Evolutionary conservation across 92 coral and sea anemone genomes (phyloP), one percentile per base, ranked within the genome.

Genomic region (Epizoanthus scotinus): DNA sequence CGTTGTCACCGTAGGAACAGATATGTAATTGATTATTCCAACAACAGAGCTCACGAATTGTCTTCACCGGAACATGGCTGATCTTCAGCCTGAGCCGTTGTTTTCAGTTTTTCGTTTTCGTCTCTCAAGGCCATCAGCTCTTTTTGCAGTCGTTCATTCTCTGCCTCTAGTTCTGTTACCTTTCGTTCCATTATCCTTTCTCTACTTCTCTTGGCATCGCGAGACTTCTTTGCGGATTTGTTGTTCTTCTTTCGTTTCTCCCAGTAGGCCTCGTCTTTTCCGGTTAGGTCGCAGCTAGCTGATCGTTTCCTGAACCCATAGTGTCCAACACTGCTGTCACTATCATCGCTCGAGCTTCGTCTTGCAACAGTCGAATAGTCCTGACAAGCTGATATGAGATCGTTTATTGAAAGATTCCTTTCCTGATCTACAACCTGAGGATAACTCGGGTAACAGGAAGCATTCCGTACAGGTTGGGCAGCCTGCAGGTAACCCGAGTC

Each of bases 241-340:
- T 34, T 66, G 71, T 66, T 66, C 40, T 66, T 66, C 47, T 49
- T 19, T 66, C 71, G 21, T 66, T 66, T 66, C 50, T 66, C 71
- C 71, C 71, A 66, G 29, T 66, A 66, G 17, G 25, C 26, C 1
- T 34, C 52, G 27, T 34, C 50, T 29, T 66, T 66, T 27, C 40
- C 52, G 34, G 24, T 19, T 21, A 17, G 71, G 40, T 18, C 13
- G 25, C 0, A 31, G 29, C 71, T 36, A 20, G 36, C 20, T 36
- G 25, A 15, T 66, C 71, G 18, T 31, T 66, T 66, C 53, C 50
- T 66, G 22, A 66, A 14, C n/a, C 22, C 19, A 27, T 53, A 66
- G 21, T 21, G 17, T 20, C 50, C 42, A 17, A 49, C 22, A 18
- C 71, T 66, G 52, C 40, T 47, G 25, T 47, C n/a, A 14, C 21